phyloP scores from a whole-genome alignment of 2,888 invertebrate species.

The Agrotis segetum region DNA sequence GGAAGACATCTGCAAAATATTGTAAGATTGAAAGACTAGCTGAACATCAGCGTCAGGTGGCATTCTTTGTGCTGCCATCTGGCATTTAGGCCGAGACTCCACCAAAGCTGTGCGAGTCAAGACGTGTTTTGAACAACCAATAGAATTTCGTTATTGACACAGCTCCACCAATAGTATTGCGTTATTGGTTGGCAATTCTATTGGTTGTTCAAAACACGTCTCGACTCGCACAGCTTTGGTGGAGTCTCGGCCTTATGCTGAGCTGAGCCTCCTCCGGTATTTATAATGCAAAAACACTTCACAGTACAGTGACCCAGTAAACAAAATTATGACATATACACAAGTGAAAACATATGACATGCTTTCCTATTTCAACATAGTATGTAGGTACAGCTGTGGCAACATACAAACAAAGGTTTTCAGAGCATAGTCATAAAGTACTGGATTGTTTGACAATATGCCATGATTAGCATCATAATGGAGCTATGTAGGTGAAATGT shows the following conservation, averaged over 20 bases:
- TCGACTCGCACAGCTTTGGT: too few relatives aligned
- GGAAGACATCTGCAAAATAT: slow-evolving; percentile 95
- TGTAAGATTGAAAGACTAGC: neutral
- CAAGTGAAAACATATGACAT: slow-evolving; percentile 57
- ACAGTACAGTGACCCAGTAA: slow-evolving; percentile 61
- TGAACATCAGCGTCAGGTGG: too few relatives aligned
- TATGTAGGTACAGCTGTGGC: slow-evolving; percentile 53
- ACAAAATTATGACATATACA: slow-evolving; percentile 60
- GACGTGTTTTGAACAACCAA: too few relatives aligned
- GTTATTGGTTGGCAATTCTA: too few relatives aligned
- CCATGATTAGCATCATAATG: slow-evolving; percentile 66
- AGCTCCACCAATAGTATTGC: too few relatives aligned
- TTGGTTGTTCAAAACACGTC: too few relatives aligned
- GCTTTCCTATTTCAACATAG: slow-evolving; percentile 34
- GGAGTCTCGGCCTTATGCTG: too few relatives aligned
- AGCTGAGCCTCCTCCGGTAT: too few relatives aligned
- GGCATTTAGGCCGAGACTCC: too few relatives aligned
- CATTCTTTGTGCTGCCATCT: too few relatives aligned
- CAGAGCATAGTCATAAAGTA: slow-evolving; percentile 45
- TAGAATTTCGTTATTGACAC: too few relatives aligned
- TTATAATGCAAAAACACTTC: slow-evolving; percentile 6
- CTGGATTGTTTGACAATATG: slow-evolving; percentile 41
- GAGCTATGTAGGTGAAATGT: slow-evolving; percentile 51
- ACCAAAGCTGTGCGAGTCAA: too few relatives aligned
- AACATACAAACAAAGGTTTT: slow-evolving; percentile 59